A percentile compares a stretch with the other conserved stretches of the same genome.
Evolutionary conservation across 1,140 invertebrate genomes (phyloP).

Genomic region (Cydia amplana): DNA sequence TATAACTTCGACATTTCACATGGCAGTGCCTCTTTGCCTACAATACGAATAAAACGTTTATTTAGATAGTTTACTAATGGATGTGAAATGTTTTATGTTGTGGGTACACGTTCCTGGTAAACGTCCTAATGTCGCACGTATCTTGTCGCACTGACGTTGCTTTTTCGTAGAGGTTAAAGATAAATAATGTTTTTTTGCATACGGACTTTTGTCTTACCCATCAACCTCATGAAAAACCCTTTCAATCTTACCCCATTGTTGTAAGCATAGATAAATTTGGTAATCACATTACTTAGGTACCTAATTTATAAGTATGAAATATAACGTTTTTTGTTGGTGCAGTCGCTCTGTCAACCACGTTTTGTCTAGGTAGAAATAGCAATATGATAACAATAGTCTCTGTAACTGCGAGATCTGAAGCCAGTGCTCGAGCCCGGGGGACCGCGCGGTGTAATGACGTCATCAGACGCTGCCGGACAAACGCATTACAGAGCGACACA

Average conservation of each 20-base stretch:
- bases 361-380: not conserved
- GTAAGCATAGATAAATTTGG: no score
- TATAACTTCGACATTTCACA: slow-evolving; percentile 44
- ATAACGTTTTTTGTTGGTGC: no score
- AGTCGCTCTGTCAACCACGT: not conserved
- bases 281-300: no score
- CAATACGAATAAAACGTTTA: not conserved
- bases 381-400: not conserved
- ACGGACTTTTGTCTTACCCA: no score
- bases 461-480: not conserved
- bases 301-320: no score
- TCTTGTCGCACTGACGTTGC: no score
- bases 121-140: no score
- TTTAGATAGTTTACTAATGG: not conserved
- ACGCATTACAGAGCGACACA: not conserved
- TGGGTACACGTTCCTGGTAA: not conserved
- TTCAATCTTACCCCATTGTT: no score
- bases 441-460: not conserved
- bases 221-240: no score
- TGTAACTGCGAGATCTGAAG: not conserved
- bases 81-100: not conserved
- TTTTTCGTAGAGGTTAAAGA: no score
- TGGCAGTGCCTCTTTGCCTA: not conserved
- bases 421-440: not conserved
- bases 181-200: no score